phyloP scores from a whole-genome alignment of 2,797 vertebrate genomes.

The Aselliscus stoliczkanus region DNA sequence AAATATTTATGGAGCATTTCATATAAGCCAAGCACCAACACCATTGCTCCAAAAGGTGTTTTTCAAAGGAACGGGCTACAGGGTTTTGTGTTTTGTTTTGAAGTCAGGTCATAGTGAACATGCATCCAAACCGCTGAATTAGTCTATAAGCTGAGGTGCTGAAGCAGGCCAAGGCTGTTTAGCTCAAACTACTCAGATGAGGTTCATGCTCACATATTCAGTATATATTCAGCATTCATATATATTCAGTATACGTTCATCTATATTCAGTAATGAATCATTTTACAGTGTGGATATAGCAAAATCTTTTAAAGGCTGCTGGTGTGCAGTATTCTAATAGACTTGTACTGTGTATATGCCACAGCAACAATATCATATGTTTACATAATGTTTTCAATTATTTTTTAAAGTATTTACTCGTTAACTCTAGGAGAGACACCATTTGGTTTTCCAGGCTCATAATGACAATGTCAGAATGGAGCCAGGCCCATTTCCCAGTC shows the following conservation, averaged over 20 bases:
- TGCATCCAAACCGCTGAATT: neutral
- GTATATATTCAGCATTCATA: neutral
- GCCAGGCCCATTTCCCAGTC: neutral
- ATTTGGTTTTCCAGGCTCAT: neutral
- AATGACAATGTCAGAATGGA: neutral
- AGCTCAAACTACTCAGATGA: neutral
- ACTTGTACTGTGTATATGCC: neutral
- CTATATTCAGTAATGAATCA: neutral
- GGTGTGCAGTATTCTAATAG: neutral
- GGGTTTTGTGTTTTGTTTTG: neutral
- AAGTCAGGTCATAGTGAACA: neutral
- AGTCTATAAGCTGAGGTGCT: neutral
- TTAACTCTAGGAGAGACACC: neutral
- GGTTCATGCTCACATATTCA: neutral
- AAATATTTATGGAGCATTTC: neutral
- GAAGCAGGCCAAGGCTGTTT: neutral
- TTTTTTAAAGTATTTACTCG: neutral
- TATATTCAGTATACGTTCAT: neutral
- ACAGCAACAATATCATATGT: neutral
- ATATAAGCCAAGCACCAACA: neutral
- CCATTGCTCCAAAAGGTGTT: neutral
- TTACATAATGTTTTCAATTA: neutral
- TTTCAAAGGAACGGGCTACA: neutral
- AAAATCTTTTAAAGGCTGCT: neutral
- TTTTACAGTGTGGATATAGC: neutral